Evolutionary conservation across 2,113 vertebrate species (phyloP).

Genomic region (Peromyscus polionotus): DNA sequence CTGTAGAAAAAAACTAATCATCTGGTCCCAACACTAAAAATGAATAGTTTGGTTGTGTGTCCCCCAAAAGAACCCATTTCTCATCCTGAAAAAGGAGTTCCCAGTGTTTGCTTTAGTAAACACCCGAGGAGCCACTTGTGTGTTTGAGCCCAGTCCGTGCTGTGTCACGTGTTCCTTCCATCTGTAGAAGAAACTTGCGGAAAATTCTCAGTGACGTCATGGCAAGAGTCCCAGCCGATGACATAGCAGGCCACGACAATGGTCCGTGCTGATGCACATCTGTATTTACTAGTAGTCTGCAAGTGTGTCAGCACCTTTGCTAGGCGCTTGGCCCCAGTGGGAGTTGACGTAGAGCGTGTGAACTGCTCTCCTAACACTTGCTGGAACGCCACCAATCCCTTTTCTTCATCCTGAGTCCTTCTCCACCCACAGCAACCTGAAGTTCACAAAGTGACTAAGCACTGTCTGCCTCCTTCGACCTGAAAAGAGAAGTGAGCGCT

Average conservation of each 20-base stretch:
- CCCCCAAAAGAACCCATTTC: not conserved
- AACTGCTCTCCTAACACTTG: conserved; percentile 79
- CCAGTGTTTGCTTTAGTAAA: not conserved
- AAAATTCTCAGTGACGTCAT: not conserved
- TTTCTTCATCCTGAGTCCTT: not conserved
- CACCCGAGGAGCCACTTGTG: rapidly evolving
- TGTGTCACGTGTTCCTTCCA: not conserved
- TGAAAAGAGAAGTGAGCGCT: conserved; percentile 60
- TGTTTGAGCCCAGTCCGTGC: not conserved
- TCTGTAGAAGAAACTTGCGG: not conserved
- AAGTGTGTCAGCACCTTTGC: conserved; percentile 55
- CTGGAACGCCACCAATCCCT: conserved; percentile 77
- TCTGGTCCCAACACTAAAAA: not conserved
- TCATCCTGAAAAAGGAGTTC: not conserved
- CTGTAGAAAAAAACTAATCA: not conserved
- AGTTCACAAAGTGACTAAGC: conserved; percentile 78
- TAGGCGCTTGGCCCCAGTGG: conserved; percentile 80
- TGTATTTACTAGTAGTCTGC: not conserved
- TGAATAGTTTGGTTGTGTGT: not conserved
- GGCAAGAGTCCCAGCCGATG: not conserved
- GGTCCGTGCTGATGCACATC: not conserved
- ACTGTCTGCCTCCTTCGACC: conserved; percentile 61
- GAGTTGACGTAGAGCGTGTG: conserved; percentile 67
- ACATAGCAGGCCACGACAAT: not conserved
- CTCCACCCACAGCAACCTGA: conserved; percentile 46